Base-by-base conservation (phyloP, 2,888 invertebrate genomes). In the Melangyna quadrimaculata region DNA sequence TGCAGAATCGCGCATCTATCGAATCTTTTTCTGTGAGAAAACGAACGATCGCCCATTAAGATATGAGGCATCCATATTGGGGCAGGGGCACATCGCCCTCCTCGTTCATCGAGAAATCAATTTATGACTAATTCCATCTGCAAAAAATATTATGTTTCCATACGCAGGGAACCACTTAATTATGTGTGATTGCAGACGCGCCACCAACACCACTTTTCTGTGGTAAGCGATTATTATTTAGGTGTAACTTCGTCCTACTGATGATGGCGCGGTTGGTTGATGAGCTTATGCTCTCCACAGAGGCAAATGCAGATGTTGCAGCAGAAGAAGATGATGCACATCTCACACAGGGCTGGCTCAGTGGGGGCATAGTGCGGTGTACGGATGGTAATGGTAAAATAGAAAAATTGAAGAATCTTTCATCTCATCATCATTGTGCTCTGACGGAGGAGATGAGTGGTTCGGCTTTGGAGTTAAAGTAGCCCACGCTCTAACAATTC, bases 121-220 rank as follows among this genome's bases (percentile, higher is more conserved):
- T 86, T 86, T 86, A 86, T 86, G 86, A 86, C 86, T 86, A 86
- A 86, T 86, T 86, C 86, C 86, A 86, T 81, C 86, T 86, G 86
- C 77, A 74, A 81, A 86, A 78, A 29, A 51, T 51, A 63, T 51
- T 45, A 43, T 57, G 67, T 67, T 45, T 55, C 77, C 70, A 51
- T 81, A 70, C 77, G 81, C 81, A 81, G 77, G 77, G 81, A 81
- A 86, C 86, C 81, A 81, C 86, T 86, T 86, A 86, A 86, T 86
- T 86, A 86, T 86, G 86, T 86, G 86, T 72, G 81, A 86, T 86
- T 86, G 86, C 86, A 37, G 73, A 70, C 77, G 81, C 72, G 74
- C 74, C 77, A 86, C 84, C 86, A 86, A 86, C 86, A 81, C 81
- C 51, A 73, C 67, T 75, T 75, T 71, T 57, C 70, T 43, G 73